Base-by-base conservation (phyloP, 2,113 vertebrate species). In the Nothoprocta pentlandii region DNA sequence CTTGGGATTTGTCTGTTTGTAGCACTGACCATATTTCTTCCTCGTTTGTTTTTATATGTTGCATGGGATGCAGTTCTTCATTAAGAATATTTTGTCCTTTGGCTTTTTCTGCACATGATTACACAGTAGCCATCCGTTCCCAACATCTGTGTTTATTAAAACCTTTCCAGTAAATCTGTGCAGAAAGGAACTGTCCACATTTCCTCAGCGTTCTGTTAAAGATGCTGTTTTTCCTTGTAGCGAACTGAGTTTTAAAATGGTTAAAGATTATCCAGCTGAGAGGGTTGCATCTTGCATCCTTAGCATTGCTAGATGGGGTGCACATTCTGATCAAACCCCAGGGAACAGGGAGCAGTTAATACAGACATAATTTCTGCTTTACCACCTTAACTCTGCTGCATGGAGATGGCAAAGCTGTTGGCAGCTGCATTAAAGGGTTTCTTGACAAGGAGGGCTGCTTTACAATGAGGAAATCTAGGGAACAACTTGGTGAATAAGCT, bases 131-230 rank as follows among this genome's bases (percentile, higher is more conserved):
- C 90, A 95, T 95, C 96, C 94, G 58, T 95, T 97, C 94, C 92
- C 92, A 97, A 92, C 96, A 96, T 96, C 95, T 95, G 94, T 97
- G 95, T 96, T 96, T 97, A 96, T 95, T 80, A 95, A 94, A 96
- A 90, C 83, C 77, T 86, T 90, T 95, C 95, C 96, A 97, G 82
- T 87, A 92, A 89, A 95, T 93, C 88, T 93, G 90, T 81, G 92
- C 92, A 94, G 93, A 89, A 71, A 44, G 93, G 88, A 95, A 92
- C 94, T 84, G 82, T 96, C 90, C 88, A 61, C 58, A 1, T 93
- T 90, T 92, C 62, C 92, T 92, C 73, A 0, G 0, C 44, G 56
- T 47, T 68, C 88, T 90, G 78, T 63, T 81, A 14, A 89, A 85
- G 74, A 75, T 36, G 25, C 63, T 70, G 49, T 23, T 92, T 92